Conservation (phyloP, 2,797 vertebrate genomes). For the Graptemys geographica region DNA sequence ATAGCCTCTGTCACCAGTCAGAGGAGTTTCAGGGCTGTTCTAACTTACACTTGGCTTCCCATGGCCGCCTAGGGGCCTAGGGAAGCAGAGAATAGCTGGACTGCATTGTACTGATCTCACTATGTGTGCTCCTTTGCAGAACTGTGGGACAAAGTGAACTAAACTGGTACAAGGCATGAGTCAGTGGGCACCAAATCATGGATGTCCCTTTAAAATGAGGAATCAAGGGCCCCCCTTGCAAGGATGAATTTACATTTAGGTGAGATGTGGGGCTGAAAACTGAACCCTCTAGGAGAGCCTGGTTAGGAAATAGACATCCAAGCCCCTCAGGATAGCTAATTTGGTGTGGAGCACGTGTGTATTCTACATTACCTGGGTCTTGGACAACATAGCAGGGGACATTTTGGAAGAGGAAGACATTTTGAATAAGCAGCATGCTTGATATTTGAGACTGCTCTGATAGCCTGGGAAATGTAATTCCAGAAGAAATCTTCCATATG, state of each 20-base stretch:
- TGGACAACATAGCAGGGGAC: not conserved
- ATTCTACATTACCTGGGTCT: not conserved
- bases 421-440: not conserved
- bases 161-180: not conserved
- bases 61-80: not conserved
- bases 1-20: not conserved
- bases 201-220: not conserved
- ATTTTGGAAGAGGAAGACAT: not conserved
- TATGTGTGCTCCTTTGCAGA: not conserved
- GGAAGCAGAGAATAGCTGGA: not conserved
- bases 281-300: not conserved
- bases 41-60: not conserved
- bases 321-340: no score
- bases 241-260: not conserved
- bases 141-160: not conserved
- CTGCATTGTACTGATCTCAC: not conserved
- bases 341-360: not conserved
- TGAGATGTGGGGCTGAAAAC: not conserved
- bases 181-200: not conserved
- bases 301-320: not conserved
- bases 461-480: not conserved
- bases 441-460: not conserved
- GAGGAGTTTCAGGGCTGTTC: not conserved
- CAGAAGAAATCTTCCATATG: not conserved
- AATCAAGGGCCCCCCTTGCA: not conserved